Percentiles rank a stretch among this genome's conserved stretches.
Conservation (phyloP, 2,797 vertebrate genomes). For the Prionace glauca region DNA sequence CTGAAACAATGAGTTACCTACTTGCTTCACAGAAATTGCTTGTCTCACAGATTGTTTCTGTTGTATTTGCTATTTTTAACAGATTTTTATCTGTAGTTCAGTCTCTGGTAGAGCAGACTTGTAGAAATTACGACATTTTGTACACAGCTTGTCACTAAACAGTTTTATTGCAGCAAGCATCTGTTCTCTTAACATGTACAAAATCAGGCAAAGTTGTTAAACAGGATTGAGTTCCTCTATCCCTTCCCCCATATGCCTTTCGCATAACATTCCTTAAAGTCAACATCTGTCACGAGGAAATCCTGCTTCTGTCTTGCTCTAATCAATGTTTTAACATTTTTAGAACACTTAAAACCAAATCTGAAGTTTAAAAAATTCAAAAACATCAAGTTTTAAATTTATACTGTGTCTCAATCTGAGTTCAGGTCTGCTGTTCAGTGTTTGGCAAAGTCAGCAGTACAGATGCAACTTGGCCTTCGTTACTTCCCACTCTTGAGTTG, state of each 20-base stretch:
- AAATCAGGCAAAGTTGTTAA: background rate
- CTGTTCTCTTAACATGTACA: background rate
- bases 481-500: constrained; percentile 57
- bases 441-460: constrained; percentile 1
- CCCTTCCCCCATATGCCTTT: background rate
- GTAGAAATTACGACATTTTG: background rate
- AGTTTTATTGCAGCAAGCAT: background rate
- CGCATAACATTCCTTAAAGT: background rate
- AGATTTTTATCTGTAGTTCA: background rate
- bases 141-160: background rate
- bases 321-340: background rate
- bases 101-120: background rate
- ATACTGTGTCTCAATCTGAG: background rate
- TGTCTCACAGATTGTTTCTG: too few relatives aligned
- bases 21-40: too few relatives aligned
- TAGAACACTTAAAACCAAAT: background rate
- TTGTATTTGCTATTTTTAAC: too few relatives aligned
- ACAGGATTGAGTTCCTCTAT: background rate
- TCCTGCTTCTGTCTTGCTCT: background rate
- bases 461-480: constrained; percentile 45
- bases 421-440: background rate
- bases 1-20: too few relatives aligned
- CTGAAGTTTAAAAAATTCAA: background rate
- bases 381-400: background rate
- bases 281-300: background rate